Evolutionary conservation across 2,888 invertebrate species (phyloP), one percentile per base, ranked within the genome.

Genomic region (Ochropleura plecta): DNA sequence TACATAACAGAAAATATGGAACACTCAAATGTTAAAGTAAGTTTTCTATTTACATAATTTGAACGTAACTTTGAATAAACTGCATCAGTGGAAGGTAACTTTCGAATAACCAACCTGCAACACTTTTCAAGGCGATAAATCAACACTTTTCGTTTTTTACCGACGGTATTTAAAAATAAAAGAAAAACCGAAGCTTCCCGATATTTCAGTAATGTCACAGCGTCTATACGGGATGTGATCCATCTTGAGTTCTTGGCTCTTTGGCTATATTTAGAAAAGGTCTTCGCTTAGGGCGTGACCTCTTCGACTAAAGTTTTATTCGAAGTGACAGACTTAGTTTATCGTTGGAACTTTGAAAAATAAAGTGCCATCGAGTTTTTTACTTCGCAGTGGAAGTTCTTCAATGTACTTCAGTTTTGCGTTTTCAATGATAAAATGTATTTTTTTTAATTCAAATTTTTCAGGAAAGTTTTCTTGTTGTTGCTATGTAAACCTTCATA

Each of bases 231-330:
- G 48, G 70, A 79, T 40, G 71, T 55, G 62, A 84, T 84, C 71
- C 71, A 76, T 84, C 81, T 72, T 75, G 40, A 20, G 69, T 70
- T 66, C 84, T 82, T 70, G 55, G n/a, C 71, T 70, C 44, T 62
- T 64, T 48, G 46, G 65, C 78, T 83, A 84, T 84, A 70, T 81
- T 70, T 83, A 81, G 73, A 73, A 82, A 71, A 82, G 85, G 82
- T 83, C 74, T 46, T 53, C 59, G 40, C 69, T 64, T 14, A 59
- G 64, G 48, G 16, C 20, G 59, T 55, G 70, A 72, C 74, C 74
- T 72, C 55, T 6, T 49, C n/a, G 40, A 48, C 40, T 18, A 67
- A 75, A 72, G 57, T 81, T 77, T 77, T 59, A 74, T 70, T 74
- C 53, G 42, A 68, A 62, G 48, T 60, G 70, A 70, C 70, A 69